Evolutionary conservation across 2,888 invertebrate species (phyloP), one percentile per base, ranked within the genome.

Genomic region (Sthenelais limicola): DNA sequence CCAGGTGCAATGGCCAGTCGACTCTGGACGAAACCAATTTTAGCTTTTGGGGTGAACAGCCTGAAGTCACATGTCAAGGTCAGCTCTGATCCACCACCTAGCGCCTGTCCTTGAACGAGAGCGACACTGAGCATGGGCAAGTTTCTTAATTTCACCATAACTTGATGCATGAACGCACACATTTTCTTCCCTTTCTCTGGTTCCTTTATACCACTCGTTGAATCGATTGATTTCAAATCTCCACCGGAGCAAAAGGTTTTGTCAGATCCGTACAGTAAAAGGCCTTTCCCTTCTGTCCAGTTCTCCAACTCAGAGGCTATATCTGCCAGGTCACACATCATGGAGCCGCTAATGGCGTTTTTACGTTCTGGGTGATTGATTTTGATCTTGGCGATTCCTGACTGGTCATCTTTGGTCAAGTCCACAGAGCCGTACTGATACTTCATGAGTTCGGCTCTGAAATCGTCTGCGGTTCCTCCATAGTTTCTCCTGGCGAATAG

Each of bases 71-170:
- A 89, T 1, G 88, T 86, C 26, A 88, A 84, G 0, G 88, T 82
- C 9, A 91, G 72, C 80, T 91, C 91, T 0, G 90, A 89, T 3
- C 90, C 91, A 0, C 90, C 91, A 7, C 91, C 91, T 1, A 90
- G 76, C 0, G 90, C 90, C 74, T 80, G 81, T 24, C 90, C 90
- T 73, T 89, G 82, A 15, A 91, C 82, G 7, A 89, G 80, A 24
- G 90, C 89, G 1, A 90, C 86, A 43, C 89, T 88, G 1, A 90
- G 78, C n/a, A 90, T 73, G 0, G 90, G 90, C 18, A 91, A 82
- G 1, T 82, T 82, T 35, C 83, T 83, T 9, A 91, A 81, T 32
- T 88, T 81, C 7, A 81, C 79, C 26, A 89, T 78, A 1, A 86
- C 82, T 68, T 87, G 78, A 26, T 90, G 89, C 89, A 91, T 90